Conservation (phyloP, 2,888 invertebrate genomes). For the Globia sparganii region DNA sequence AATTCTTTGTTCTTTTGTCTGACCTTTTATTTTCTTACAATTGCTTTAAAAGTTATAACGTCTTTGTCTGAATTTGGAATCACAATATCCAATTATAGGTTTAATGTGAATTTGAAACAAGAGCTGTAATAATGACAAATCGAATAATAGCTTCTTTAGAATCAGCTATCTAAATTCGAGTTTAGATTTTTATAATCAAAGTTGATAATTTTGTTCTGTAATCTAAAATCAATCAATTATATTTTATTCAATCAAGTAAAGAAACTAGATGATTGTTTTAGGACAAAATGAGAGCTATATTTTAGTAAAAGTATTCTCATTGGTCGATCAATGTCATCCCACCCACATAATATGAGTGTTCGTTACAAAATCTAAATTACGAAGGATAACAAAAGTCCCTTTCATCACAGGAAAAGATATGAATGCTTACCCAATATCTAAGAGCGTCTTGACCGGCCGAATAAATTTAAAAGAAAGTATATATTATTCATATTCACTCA, state of each 20-base stretch:
- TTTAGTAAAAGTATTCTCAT: neutral
- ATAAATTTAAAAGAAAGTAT: slow-evolving; percentile 61
- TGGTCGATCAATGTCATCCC: slow-evolving; percentile 23
- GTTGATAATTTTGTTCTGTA: slow-evolving; percentile 6
- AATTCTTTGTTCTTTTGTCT: slow-evolving; percentile 20
- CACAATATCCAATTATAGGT: slow-evolving; percentile 23
- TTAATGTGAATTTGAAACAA: slow-evolving; percentile 22
- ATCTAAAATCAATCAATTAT: slow-evolving; percentile 5
- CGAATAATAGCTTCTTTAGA: slow-evolving; percentile 14
- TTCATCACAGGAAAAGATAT: slow-evolving; percentile 47
- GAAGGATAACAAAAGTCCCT: slow-evolving; percentile 32
- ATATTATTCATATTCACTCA: slow-evolving; percentile 63
- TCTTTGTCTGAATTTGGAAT: slow-evolving; percentile 24
- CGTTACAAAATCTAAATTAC: slow-evolving; percentile 41
- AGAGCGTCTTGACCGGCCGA: slow-evolving; percentile 54
- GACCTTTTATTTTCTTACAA: slow-evolving; percentile 7
- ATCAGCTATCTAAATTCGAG: neutral
- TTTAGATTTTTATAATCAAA: slow-evolving; percentile 6
- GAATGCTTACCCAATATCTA: slow-evolving; percentile 53
- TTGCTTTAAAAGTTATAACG: slow-evolving; percentile 27
- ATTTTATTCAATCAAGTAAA: slow-evolving; percentile 1
- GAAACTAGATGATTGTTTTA: neutral
- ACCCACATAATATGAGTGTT: neutral
- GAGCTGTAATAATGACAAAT: slow-evolving; percentile 21
- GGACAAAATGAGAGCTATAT: neutral